Evolutionary conservation across 2,797 vertebrate genomes (phyloP).

Genomic region (Tapera naevia): DNA sequence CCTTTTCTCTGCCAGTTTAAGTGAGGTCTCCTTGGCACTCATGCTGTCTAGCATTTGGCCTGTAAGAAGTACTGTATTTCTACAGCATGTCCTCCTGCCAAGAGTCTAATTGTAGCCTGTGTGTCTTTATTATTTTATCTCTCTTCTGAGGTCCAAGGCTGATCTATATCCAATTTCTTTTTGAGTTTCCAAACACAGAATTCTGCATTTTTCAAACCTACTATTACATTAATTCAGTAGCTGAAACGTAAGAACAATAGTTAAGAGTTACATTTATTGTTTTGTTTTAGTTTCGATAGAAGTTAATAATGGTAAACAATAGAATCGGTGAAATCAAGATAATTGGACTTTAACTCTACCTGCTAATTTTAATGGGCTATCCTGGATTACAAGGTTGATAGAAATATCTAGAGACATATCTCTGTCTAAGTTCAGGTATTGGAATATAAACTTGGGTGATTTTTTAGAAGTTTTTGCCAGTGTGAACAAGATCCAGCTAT

Average conservation of each 20-base stretch:
- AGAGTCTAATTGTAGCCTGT: not conserved
- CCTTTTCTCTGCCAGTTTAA: not conserved
- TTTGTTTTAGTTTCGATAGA: not conserved
- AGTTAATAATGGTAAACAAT: not conserved
- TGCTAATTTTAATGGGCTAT: not conserved
- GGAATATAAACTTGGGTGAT: not conserved
- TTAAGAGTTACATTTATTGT: not conserved
- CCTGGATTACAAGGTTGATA: not conserved
- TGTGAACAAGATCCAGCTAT: not conserved
- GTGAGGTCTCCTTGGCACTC: not conserved
- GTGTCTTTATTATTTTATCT: not conserved
- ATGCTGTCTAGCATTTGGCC: not conserved
- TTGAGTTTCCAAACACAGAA: not conserved
- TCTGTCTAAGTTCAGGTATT: not conserved
- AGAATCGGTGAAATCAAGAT: not conserved
- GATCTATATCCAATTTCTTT: not conserved
- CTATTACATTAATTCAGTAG: not conserved
- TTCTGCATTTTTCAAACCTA: not conserved
- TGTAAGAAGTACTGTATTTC: not conserved
- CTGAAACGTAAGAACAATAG: not conserved
- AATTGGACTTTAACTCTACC: not conserved
- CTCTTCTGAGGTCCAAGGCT: not conserved
- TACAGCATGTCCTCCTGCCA: not conserved
- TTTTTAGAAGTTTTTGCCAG: not conserved
- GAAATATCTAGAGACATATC: not conserved